Evolutionary conservation across 1,140 invertebrate species (phyloP).

Genomic region (Drosophila baimaii): DNA sequence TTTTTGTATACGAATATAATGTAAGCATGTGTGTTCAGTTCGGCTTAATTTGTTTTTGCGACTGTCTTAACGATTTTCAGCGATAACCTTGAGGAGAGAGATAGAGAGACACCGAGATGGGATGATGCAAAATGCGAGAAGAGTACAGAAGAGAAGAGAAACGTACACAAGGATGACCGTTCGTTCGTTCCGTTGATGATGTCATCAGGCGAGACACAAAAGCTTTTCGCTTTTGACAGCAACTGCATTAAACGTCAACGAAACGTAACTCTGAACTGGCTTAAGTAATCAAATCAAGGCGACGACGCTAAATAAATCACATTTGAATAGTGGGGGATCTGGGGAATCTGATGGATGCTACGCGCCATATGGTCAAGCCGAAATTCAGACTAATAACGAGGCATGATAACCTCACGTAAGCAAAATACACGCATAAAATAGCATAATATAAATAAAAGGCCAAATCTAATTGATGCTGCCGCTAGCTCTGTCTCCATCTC

Average conservation of each 20-base stretch:
- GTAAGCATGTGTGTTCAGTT: constrained; percentile 16
- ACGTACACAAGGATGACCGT: constrained; percentile 61
- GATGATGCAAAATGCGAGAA: constrained; percentile 62
- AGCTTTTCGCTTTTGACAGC: constrained; percentile 36
- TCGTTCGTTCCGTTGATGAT: constrained; percentile 44
- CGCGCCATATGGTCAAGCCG: constrained; percentile 65
- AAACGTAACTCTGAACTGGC: constrained; percentile 19
- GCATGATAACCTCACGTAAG: constrained; percentile 69
- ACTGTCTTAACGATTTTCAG: constrained; percentile 57
- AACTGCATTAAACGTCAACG: constrained; percentile 46
- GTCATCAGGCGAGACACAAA: constrained; percentile 45
- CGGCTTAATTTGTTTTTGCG: constrained; percentile 38
- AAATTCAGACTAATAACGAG: constrained; percentile 44
- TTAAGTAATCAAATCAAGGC: constrained; percentile 49
- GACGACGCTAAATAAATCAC: constrained; percentile 41
- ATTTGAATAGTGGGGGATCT: constrained; percentile 31
- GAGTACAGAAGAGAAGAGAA: constrained; percentile 24
- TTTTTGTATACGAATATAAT: constrained; percentile 5
- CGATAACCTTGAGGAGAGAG: constrained; percentile 76
- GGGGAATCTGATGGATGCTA: constrained; percentile 23
- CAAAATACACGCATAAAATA: constrained; percentile 55
- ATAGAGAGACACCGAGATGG: constrained; percentile 40
- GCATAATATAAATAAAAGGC: constrained; percentile 74
- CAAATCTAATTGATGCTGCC: constrained; percentile 75
- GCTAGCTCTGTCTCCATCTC: constrained; percentile 2